Conservation (phyloP, 2,888 invertebrate genomes). For the Anthophora plumipes region DNA sequence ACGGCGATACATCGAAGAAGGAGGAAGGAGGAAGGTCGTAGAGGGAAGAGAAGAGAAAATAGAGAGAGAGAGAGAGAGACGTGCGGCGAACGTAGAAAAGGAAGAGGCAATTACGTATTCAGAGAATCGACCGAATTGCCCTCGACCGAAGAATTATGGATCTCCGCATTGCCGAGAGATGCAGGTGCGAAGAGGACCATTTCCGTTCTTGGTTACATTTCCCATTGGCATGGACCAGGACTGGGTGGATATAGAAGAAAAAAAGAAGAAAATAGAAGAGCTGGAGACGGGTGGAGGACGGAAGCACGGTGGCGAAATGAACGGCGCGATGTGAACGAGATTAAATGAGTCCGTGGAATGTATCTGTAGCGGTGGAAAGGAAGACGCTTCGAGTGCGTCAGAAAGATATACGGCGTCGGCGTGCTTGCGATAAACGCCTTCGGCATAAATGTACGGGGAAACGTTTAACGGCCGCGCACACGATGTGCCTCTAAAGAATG, state of each 20-base stretch:
- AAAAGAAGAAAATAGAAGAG: not conserved
- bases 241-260: not conserved
- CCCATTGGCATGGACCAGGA: constrained; percentile 49
- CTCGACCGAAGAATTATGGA: constrained; percentile 69
- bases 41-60: not conserved
- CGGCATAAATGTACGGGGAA: constrained; percentile 53
- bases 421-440: constrained; percentile 69
- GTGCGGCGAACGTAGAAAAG: constrained; percentile 51
- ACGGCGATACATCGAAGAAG: constrained; percentile 53
- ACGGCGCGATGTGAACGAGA: constrained; percentile 67
- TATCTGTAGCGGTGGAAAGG: constrained; percentile 48
- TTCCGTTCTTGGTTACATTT: constrained; percentile 62
- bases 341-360: constrained; percentile 67
- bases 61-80: constrained; percentile 24
- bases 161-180: constrained; percentile 66
- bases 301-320: constrained; percentile 56
- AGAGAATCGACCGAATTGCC: constrained; percentile 71
- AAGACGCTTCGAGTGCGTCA: constrained; percentile 58
- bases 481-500: constrained; percentile 51
- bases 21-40: not conserved
- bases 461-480: constrained; percentile 41
- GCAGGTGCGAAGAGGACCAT: constrained; percentile 66
- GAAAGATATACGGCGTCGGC: constrained; percentile 64
- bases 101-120: constrained; percentile 72
- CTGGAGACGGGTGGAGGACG: constrained; percentile 6